Percentiles rank a stretch among this genome's conserved stretches.
Evolutionary conservation across 2,113 vertebrate genomes (phyloP).

Genomic region (Microcebus tavaratra): DNA sequence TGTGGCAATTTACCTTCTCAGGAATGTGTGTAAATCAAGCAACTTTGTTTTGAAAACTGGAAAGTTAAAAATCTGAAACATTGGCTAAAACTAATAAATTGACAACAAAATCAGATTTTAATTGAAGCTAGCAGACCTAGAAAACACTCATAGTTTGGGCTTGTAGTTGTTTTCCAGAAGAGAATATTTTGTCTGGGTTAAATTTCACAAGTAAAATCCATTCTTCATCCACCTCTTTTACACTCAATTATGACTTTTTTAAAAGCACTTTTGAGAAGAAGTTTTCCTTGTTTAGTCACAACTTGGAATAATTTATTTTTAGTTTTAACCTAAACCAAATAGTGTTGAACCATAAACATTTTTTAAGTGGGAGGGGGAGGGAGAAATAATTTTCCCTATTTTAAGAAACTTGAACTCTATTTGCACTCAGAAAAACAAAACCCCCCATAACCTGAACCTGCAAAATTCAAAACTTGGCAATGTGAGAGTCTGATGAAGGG

Average conservation of each 20-base stretch:
- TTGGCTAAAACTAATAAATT: neutral
- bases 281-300: conserved; percentile 77
- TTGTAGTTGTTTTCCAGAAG: conserved; percentile 18
- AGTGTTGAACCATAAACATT: conserved; percentile 47
- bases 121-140: neutral
- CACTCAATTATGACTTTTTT: neutral
- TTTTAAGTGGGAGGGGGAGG: conserved; percentile 19
- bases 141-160: neutral
- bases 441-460: conserved; percentile 62
- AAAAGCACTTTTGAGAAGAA: conserved; percentile 33
- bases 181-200: conserved; percentile 6
- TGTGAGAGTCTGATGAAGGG: neutral
- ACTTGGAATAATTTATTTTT: conserved; percentile 70
- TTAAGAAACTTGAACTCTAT: conserved; percentile 74
- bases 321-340: conserved; percentile 73
- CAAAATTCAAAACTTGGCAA: conserved; percentile 71
- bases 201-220: conserved; percentile 26
- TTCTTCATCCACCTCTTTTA: conserved; percentile 33
- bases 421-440: conserved; percentile 64
- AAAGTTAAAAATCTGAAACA: neutral
- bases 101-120: neutral
- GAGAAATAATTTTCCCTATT: conserved; percentile 67
- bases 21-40: neutral
- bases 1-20: neutral
- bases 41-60: neutral